phyloP scores from a whole-genome alignment of 2,113 vertebrate species.

The Rhabdomys dilectus region DNA sequence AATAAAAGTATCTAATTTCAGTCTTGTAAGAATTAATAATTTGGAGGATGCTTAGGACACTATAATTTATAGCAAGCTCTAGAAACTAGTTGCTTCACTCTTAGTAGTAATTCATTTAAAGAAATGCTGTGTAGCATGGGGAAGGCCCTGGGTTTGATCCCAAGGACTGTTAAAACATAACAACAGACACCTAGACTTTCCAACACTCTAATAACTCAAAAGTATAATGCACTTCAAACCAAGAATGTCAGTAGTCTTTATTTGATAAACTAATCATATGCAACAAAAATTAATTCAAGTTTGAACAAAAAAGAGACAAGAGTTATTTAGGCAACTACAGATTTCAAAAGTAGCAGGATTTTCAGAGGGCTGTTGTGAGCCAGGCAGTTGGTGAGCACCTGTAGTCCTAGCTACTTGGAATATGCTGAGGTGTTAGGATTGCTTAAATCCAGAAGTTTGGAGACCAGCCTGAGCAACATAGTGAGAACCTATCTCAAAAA shows the following conservation, averaged over 20 bases:
- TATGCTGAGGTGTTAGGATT: neutral
- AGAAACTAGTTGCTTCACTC: neutral
- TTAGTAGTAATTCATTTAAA: neutral
- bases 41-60: conserved; percentile 6
- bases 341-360: neutral
- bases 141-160: neutral
- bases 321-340: neutral
- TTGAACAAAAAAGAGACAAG: conserved; percentile 24
- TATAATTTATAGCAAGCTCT: neutral
- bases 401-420: neutral
- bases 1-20: neutral
- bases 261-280: neutral
- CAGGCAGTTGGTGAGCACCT: neutral
- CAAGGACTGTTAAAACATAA: neutral
- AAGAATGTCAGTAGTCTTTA: conserved; percentile 18
- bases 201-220: conserved; percentile 3
- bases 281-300: neutral
- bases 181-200: neutral
- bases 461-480: neutral
- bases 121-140: neutral
- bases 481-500: neutral
- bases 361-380: neutral
- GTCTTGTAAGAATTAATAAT: neutral
- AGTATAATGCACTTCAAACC: conserved; percentile 36
- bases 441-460: neutral